Conservation (phyloP, 2,888 invertebrate genomes). For the Oligia strigilis region DNA sequence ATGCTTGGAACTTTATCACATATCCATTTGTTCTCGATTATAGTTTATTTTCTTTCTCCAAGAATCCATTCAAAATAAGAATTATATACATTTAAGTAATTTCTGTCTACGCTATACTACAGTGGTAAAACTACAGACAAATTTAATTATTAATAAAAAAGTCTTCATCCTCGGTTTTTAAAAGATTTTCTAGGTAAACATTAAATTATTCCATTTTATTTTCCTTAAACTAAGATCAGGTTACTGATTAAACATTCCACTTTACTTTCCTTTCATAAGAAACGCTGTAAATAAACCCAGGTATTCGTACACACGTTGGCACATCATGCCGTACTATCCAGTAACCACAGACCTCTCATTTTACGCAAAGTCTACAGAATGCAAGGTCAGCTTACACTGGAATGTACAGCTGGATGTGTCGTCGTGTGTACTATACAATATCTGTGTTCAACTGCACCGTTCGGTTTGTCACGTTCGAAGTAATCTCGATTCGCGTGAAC, state of each 20-base stretch:
- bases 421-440: slow-evolving; percentile 18
- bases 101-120: too few relatives aligned
- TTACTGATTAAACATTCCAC: not conserved
- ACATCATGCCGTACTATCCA: not conserved
- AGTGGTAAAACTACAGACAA: not conserved
- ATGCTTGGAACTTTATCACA: not conserved
- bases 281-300: slow-evolving; percentile 3
- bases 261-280: not conserved
- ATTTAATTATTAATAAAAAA: not conserved
- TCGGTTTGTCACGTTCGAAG: slow-evolving; percentile 54
- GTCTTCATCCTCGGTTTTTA: not conserved
- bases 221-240: not conserved
- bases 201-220: not conserved
- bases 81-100: not conserved
- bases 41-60: not conserved
- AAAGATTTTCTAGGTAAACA: not conserved
- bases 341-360: not conserved
- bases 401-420: not conserved
- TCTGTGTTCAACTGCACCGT: slow-evolving; percentile 32
- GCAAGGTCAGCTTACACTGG: not conserved
- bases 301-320: not conserved
- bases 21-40: not conserved
- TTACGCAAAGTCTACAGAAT: not conserved
- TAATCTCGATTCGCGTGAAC: slow-evolving; percentile 47
- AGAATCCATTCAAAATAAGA: not conserved